These are phyloP conservation scores for Megalops atlanticus DNA, from an alignment of 2,113 vertebrate genomes.

Conservation along the genomic window DNA sequence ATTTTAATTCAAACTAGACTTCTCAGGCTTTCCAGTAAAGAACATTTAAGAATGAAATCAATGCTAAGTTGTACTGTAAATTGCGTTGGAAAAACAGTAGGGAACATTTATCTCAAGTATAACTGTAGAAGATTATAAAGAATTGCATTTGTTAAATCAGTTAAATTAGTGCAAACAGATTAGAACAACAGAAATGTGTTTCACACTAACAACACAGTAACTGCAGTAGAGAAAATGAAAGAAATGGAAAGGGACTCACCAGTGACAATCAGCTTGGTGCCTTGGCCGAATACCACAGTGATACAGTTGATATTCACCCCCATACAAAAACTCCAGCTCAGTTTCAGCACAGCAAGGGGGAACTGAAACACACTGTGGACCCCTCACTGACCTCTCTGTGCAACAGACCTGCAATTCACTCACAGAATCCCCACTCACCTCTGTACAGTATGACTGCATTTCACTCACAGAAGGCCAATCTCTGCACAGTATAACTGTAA, in stretches of 20 bases:
- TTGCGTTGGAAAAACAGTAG: too few relatives aligned
- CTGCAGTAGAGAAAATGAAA: background rate
- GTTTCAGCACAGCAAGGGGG: conserved; percentile 44
- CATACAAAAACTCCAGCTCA: conserved; percentile 63
- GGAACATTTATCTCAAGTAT: too few relatives aligned
- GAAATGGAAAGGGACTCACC: conserved; percentile 47
- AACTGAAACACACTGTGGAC: conserved; percentile 7
- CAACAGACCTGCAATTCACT: background rate
- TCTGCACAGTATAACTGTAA: background rate
- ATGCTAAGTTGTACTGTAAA: too few relatives aligned
- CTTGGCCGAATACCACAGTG: conserved; percentile 70
- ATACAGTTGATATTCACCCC: conserved; percentile 52
- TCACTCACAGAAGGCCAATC: conserved; percentile 43
- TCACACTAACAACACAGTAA: too few relatives aligned
- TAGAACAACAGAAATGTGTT: too few relatives aligned
- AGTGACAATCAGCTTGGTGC: conserved; percentile 58
- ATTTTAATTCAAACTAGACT: too few relatives aligned
- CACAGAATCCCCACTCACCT: conserved; percentile 39
- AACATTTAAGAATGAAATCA: too few relatives aligned
- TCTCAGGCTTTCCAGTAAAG: too few relatives aligned
- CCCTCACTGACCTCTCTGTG: background rate
- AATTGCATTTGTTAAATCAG: too few relatives aligned
- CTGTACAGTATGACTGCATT: conserved; percentile 63
- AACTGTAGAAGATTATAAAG: too few relatives aligned
- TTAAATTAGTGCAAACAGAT: too few relatives aligned